These are phyloP conservation scores for Gibbula magus DNA, from an alignment of 2,888 invertebrate genomes.

Conservation along the genomic window DNA sequence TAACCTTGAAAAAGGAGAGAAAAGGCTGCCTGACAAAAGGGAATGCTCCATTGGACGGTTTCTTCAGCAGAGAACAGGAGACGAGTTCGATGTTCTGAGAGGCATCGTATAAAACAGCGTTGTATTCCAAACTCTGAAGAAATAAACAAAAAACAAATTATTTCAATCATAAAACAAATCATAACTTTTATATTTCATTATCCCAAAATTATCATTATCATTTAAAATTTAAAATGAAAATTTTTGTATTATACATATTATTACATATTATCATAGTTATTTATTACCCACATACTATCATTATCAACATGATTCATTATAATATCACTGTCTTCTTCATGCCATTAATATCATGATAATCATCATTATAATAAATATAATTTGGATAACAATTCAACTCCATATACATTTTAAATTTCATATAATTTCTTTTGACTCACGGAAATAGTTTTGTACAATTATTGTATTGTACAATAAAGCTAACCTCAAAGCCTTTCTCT, in stretches of 20 bases:
- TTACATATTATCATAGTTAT: too few relatives aligned
- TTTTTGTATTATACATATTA: too few relatives aligned
- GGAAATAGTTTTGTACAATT: too few relatives aligned
- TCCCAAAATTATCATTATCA: too few relatives aligned
- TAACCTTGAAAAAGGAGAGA: slow-evolving; percentile 64
- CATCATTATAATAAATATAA: background rate
- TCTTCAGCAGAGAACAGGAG: slow-evolving; percentile 56
- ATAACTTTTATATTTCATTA: too few relatives aligned
- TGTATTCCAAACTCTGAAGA: slow-evolving; percentile 63
- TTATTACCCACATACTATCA: too few relatives aligned
- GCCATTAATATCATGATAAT: background rate
- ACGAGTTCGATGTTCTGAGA: slow-evolving; percentile 62
- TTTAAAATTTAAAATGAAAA: too few relatives aligned
- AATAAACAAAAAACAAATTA: background rate
- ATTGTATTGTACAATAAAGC: too few relatives aligned
- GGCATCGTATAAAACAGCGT: slow-evolving; percentile 71
- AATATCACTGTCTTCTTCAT: too few relatives aligned
- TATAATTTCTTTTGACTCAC: background rate
- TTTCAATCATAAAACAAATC: background rate
- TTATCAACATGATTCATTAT: too few relatives aligned
- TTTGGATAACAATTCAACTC: background rate
- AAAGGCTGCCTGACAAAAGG: slow-evolving; percentile 61
- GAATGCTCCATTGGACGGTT: slow-evolving; percentile 38
- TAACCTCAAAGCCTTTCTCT: too few relatives aligned
- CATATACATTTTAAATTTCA: background rate